phyloP scores from a whole-genome alignment of 1,140 invertebrate species.

The Nomia melanderi region DNA sequence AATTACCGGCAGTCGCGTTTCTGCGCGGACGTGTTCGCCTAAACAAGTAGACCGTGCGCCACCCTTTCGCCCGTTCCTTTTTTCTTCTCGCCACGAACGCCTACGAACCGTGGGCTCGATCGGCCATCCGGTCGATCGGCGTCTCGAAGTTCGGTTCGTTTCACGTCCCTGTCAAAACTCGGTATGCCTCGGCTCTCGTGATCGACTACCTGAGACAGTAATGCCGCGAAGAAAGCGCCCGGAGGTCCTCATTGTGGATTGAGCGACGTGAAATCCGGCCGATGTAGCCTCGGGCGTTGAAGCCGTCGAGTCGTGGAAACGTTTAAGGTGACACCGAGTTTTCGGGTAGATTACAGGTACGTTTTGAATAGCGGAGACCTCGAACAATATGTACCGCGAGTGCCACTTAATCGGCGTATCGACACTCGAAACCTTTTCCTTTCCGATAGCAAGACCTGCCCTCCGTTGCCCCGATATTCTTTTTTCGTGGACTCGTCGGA shows the following conservation, averaged over 20 bases:
- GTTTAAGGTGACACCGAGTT: constrained; percentile 35
- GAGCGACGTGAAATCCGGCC: constrained; percentile 21
- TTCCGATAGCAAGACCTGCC: too few relatives aligned
- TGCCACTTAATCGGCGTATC: constrained; percentile 15
- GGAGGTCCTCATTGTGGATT: constrained; percentile 36
- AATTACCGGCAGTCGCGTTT: constrained; percentile 65
- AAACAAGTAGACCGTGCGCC: constrained; percentile 48
- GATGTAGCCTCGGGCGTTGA: not conserved
- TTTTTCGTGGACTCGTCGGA: not conserved
- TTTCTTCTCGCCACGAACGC: constrained; percentile 12
- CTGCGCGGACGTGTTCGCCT: constrained; percentile 56
- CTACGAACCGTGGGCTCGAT: constrained; percentile 1
- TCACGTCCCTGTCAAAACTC: constrained; percentile 51
- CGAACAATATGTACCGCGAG: constrained; percentile 16
- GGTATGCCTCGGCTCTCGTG: not conserved
- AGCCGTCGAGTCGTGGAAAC: constrained; percentile 23
- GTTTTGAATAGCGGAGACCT: constrained; percentile 18
- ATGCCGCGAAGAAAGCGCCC: constrained; percentile 29
- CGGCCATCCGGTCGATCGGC: not conserved
- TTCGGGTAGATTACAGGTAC: not conserved
- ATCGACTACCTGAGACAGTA: not conserved
- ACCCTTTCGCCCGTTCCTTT: constrained; percentile 1
- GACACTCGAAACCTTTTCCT: constrained; percentile 16
- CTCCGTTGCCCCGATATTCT: not conserved
- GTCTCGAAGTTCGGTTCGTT: constrained; percentile 12